Evolutionary conservation across 2,797 vertebrate species (phyloP), one percentile per base, ranked within the genome.

Genomic region (Decapterus maruadsi): DNA sequence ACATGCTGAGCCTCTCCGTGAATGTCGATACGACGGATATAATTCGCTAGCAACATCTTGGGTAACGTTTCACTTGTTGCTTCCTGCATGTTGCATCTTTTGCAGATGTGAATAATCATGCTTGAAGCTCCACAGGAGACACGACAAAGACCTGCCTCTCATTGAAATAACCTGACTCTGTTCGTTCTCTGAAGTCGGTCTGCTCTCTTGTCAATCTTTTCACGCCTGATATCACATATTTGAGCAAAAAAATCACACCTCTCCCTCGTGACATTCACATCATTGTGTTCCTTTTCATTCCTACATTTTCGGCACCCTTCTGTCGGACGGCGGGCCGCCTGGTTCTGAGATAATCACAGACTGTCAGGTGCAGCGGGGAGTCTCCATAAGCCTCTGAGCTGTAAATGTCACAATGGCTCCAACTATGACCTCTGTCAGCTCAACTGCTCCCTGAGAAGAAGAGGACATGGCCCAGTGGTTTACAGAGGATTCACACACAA

Each of bases 321-420:
- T 66, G 45, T 17, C 43, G 71, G 68, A 64, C 46, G 29, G 53
- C 54, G 11, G 72, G 42, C 56, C 42, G 31, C 61, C 43, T 57
- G 29, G 60, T 42, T 74, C 16, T 48, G 68, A 86, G 81, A 83
- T 83, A 90, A 88, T 89, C 88, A 79, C 74, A 68, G 17, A 63
- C 78, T 71, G 59, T 61, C 72, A 82, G 85, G 77, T 82, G 71
- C 77, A 81, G 84, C 77, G n/a, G 84, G 75, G 70, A 81, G 71
- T 77, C 79, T 81, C 68, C 72, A 48, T 76, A 77, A 86, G 78
- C 86, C 77, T 84, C 72, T 68, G 55, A 85, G 83, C 86, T 86
- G 77, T 78, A 89, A 91, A 92, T 92, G 91, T 92, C 83, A 88
- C 68, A 38, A 71, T 54, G 53, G 72, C 82, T 84, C 78, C 26